These are phyloP conservation scores for Riptortus pedestris DNA, from an alignment of 1,140 invertebrate genomes.

Conservation along the genomic window DNA sequence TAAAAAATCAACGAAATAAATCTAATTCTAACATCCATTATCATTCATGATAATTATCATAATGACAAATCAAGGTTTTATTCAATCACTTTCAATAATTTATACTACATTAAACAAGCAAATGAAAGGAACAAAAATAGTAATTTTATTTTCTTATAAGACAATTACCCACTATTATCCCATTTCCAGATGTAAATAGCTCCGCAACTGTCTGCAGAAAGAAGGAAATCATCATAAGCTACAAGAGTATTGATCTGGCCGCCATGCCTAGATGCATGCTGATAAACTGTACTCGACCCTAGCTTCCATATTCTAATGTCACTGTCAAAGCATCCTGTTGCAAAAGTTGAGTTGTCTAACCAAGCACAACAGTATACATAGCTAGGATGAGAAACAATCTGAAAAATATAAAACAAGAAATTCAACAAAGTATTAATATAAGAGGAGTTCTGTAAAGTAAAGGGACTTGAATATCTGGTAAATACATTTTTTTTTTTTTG, in stretches of 20 bases:
- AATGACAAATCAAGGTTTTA: neutral
- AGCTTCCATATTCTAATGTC: conserved; percentile 47
- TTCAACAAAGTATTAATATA: too few relatives aligned
- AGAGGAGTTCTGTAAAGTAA: too few relatives aligned
- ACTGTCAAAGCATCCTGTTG: conserved; percentile 52
- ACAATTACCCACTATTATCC: neutral
- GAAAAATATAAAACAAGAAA: too few relatives aligned
- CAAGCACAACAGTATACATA: conserved; percentile 54
- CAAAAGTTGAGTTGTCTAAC: conserved; percentile 38
- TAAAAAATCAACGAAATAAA: too few relatives aligned
- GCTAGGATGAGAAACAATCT: conserved; percentile 51
- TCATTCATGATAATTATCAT: neutral
- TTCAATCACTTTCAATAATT: neutral
- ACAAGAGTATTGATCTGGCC: neutral
- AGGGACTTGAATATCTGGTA: conserved; percentile 23
- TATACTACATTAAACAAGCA: neutral
- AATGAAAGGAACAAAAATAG: too few relatives aligned
- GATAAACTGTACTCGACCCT: neutral
- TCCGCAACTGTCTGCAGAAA: conserved; percentile 31
- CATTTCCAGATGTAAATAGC: conserved; percentile 30
- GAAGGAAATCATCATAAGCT: conserved; percentile 21
- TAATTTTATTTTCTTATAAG: too few relatives aligned
- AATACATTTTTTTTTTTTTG: neutral
- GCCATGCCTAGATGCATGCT: neutral
- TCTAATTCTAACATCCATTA: neutral